Evolutionary conservation across 53 echinoderm and acorn worm species (phyloP), one percentile per base, ranked within the genome.

Genomic region (Paracentrotus lividus): DNA sequence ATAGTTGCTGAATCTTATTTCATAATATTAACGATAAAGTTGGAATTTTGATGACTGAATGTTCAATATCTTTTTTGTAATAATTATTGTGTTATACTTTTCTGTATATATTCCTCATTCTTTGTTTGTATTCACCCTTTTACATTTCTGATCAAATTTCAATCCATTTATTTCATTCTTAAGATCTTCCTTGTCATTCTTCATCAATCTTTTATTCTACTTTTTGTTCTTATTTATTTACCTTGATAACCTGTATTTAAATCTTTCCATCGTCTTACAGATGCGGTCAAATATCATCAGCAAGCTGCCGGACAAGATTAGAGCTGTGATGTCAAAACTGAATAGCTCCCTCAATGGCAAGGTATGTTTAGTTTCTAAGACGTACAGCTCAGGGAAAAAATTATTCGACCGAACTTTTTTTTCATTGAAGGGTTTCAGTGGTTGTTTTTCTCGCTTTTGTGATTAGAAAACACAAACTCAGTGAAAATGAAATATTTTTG

Each of bases 341-440:
- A 95, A 98, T 91, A 94, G 85, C 88, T 92, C 96, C 84, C 90
- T 98, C 54, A 94, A 76, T 93, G 97, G 95, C 93, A 96, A 96
- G 95, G 99, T 97, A 93, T 56, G 13, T 86, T 1, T 5, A 86
- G 31, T 86, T n/a, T n/a, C 10, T n/a, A n/a, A n/a, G n/a, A n/a
- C n/a, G n/a, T n/a, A n/a, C n/a, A n/a, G n/a, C n/a, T n/a, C n/a
- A n/a, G n/a, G n/a, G n/a, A n/a, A n/a, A n/a, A n/a, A n/a, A n/a
- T n/a, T n/a, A n/a, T n/a, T n/a, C n/a, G n/a, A n/a, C n/a, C n/a
- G n/a, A n/a, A n/a, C n/a, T n/a, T n/a, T n/a, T n/a, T n/a, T n/a
- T n/a, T n/a, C n/a, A n/a, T n/a, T n/a, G n/a, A n/a, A n/a, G n/a
- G n/a, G n/a, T n/a, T n/a, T n/a, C n/a, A n/a, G n/a, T n/a, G n/a